These are phyloP conservation scores for Rhombomys opimus DNA, from an alignment of 2,113 vertebrate genomes.

Conservation along the genomic window DNA sequence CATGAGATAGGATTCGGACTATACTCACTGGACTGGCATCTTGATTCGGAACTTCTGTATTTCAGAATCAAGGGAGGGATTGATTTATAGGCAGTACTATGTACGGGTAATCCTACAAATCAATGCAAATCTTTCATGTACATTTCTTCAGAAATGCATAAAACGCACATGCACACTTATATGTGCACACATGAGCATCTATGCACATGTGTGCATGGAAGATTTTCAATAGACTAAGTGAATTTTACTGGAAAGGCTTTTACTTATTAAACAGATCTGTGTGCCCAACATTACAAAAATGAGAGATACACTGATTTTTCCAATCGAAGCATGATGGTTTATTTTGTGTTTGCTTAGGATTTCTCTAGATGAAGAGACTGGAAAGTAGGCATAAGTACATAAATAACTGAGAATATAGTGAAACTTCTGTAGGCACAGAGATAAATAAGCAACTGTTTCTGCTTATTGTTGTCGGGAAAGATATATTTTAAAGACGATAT, in stretches of 20 bases:
- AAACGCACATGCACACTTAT: not conserved
- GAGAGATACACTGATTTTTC: not conserved
- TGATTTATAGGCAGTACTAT: not conserved
- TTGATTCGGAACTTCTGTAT: not conserved
- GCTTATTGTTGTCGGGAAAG: not conserved
- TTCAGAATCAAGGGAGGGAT: not conserved
- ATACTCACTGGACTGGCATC: not conserved
- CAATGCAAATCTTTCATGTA: not conserved
- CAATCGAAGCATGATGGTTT: not conserved
- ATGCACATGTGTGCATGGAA: too few relatives aligned
- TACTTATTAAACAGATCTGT: not conserved
- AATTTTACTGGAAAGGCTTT: not conserved
- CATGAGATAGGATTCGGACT: not conserved
- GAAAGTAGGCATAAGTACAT: not conserved
- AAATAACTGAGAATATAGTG: not conserved
- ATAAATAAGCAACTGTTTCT: not conserved
- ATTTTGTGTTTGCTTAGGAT: not conserved
- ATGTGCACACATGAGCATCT: accelerated
- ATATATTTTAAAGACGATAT: not conserved
- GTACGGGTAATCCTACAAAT: not conserved
- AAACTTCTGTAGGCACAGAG: not conserved
- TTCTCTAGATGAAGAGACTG: not conserved
- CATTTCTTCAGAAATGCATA: not conserved
- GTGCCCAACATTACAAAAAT: not conserved
- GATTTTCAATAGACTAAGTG: not conserved